phyloP scores from a whole-genome alignment of 2,888 invertebrate genomes.

The Drosophila multiciliata region DNA sequence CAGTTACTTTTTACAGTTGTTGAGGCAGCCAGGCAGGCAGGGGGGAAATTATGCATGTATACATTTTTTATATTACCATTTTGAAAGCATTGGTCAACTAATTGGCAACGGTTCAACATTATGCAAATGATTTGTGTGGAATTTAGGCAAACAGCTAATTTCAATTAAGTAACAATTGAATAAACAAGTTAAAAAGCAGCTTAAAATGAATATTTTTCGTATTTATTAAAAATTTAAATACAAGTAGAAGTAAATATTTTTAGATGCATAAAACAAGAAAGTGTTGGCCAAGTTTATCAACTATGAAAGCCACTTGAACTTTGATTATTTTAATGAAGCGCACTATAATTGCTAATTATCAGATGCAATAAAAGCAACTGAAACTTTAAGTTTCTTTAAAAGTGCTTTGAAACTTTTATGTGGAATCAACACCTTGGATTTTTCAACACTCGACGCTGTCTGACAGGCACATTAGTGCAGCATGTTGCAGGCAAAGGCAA shows the following conservation, averaged over 20 bases:
- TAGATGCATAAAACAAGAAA: not conserved
- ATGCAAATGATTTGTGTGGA: not conserved
- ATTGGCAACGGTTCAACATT: conserved; percentile 5
- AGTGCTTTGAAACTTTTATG: not conserved
- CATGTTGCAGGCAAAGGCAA: conserved; percentile 17
- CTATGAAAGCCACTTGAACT: not conserved
- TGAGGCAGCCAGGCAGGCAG: not conserved
- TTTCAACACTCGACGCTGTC: not conserved
- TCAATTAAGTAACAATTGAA: not conserved
- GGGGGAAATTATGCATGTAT: conserved; percentile 13
- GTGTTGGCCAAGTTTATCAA: not conserved
- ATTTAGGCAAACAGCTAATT: not conserved
- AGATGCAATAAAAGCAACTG: not conserved
- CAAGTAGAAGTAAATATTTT: not conserved
- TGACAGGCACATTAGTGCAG: conserved; percentile 10
- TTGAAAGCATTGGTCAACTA: conserved; percentile 22
- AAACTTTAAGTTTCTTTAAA: not conserved
- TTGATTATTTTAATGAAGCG: not conserved
- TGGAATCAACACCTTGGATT: not conserved
- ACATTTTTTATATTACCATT: conserved; percentile 14
- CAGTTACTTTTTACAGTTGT: conserved; percentile 15
- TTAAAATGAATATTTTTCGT: not conserved
- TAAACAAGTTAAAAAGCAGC: not conserved
- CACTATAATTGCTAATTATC: not conserved
- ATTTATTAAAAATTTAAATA: no score